A percentile compares a stretch with the other conserved stretches of the same genome.
Evolutionary conservation across 2,888 invertebrate species (phyloP).

Genomic region (Torymus texanus): DNA sequence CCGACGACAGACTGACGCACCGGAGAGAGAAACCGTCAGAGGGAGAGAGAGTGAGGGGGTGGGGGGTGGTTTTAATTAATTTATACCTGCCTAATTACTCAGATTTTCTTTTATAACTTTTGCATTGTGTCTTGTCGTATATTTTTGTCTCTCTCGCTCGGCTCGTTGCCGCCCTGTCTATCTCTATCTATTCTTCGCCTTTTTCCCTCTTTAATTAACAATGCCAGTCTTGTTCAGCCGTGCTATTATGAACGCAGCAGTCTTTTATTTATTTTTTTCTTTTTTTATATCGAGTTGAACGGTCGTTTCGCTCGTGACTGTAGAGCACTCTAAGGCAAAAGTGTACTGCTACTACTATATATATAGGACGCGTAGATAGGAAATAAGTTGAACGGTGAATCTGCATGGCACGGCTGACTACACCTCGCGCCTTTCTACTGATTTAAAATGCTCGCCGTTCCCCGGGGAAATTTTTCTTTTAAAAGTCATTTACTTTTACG

Average conservation of each 20-base stretch:
- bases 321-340: too few species aligned
- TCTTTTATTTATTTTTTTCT: too few species aligned
- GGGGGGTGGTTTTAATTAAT: slow-evolving; percentile 29
- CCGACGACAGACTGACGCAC: slow-evolving; percentile 17
- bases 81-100: slow-evolving; percentile 31
- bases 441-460: slow-evolving; percentile 10
- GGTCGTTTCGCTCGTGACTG: too few species aligned
- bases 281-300: too few species aligned
- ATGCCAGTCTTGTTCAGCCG: too few species aligned
- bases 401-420: not conserved
- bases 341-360: too few species aligned
- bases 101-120: slow-evolving; percentile 25
- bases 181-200: too few species aligned
- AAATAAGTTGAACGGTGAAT: not conserved
- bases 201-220: too few species aligned
- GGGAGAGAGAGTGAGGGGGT: not conserved
- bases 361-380: not conserved
- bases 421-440: slow-evolving; percentile 7
- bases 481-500: slow-evolving; percentile 16
- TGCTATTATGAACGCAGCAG: too few species aligned
- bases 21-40: not conserved
- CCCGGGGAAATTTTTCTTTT: slow-evolving; percentile 16
- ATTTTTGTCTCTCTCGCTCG: not conserved
- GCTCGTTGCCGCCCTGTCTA: too few species aligned
- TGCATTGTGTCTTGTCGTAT: not conserved